These are phyloP conservation scores for Salticus scenicus DNA, from an alignment of 2,888 invertebrate genomes.

Conservation along the genomic window DNA sequence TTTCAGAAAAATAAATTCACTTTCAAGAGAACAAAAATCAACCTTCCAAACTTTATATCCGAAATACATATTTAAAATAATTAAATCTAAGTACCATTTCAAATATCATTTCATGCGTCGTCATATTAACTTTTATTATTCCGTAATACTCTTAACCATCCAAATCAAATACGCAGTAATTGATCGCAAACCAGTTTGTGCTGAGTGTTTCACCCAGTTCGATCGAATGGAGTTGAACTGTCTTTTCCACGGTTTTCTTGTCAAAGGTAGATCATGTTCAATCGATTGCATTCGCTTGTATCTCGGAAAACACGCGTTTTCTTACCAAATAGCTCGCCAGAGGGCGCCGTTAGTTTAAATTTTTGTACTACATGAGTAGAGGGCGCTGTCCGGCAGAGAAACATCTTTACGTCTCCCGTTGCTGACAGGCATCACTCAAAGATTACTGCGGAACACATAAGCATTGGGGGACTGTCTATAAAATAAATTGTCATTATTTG, in stretches of 20 bases:
- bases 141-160: background rate
- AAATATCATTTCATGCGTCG: background rate
- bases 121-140: background rate
- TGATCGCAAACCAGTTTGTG: conserved; percentile 7
- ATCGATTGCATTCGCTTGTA: background rate
- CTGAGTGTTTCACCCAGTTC: background rate
- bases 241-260: background rate
- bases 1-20: too few species aligned
- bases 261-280: conserved; percentile 10
- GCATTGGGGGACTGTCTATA: conserved; percentile 22
- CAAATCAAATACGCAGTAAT: background rate
- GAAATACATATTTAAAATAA: too few species aligned
- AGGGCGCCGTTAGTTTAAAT: conserved; percentile 53
- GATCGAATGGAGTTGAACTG: background rate
- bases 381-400: conserved; percentile 62
- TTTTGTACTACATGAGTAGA: conserved; percentile 64
- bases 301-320: conserved; percentile 37
- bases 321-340: conserved; percentile 40
- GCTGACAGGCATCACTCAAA: conserved; percentile 70
- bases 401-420: conserved; percentile 69
- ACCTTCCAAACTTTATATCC: too few species aligned
- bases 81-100: too few species aligned
- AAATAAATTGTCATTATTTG: background rate
- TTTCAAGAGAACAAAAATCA: too few species aligned
- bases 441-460: conserved; percentile 66